A percentile compares a stretch with the other conserved stretches of the same genome.
phyloP scores from a whole-genome alignment of 2,113 vertebrate species.

The Coptodon bakossiorum region DNA sequence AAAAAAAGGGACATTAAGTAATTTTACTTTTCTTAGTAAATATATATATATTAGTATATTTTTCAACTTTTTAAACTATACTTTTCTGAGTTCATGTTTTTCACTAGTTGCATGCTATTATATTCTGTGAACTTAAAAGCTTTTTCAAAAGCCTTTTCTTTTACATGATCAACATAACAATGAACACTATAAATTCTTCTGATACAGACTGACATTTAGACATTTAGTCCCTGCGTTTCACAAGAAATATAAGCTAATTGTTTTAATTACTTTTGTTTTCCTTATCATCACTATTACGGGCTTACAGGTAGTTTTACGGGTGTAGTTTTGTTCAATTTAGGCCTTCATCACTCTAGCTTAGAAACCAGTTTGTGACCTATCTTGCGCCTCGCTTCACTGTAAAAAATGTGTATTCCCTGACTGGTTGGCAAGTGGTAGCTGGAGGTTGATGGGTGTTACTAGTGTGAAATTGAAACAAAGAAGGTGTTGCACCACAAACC shows the following conservation, averaged over 20 bases:
- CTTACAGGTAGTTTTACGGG: background rate
- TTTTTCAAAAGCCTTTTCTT: background rate
- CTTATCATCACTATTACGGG: background rate
- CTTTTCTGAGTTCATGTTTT: background rate
- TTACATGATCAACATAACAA: background rate
- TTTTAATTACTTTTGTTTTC: background rate
- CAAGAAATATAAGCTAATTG: background rate
- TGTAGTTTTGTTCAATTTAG: background rate
- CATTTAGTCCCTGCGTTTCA: background rate
- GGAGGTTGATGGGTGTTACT: background rate
- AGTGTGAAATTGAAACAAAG: background rate
- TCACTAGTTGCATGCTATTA: background rate
- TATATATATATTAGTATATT: too few relatives aligned
- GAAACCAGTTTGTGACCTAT: background rate
- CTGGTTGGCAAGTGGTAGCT: background rate
- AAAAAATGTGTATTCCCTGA: rapidly evolving
- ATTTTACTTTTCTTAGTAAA: background rate
- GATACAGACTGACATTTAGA: background rate
- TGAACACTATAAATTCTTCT: background rate
- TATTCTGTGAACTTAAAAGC: background rate
- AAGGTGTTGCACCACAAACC: background rate
- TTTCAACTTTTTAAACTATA: too few relatives aligned
- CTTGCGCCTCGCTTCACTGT: background rate
- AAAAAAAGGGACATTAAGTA: background rate
- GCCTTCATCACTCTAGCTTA: background rate